These are phyloP conservation scores for Oscheius sp. DNA, from an alignment of 2,888 invertebrate genomes.

Conservation along the genomic window DNA sequence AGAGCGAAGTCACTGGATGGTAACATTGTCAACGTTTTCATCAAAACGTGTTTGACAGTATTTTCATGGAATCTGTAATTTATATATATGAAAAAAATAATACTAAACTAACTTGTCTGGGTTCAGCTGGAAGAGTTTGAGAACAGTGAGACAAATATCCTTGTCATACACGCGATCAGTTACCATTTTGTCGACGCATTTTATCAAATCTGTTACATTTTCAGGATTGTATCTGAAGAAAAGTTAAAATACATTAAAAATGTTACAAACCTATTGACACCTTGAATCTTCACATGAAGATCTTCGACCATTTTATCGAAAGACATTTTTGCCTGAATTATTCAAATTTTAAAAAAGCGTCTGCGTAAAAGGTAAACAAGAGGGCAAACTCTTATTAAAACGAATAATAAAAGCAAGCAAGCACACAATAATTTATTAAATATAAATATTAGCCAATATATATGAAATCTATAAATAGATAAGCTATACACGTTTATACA, in stretches of 20 bases:
- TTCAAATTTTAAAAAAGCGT: background rate
- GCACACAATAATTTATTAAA: conserved; percentile 26
- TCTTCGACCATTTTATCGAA: conserved; percentile 62
- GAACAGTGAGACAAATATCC: conserved; percentile 94
- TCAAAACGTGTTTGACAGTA: conserved; percentile 86
- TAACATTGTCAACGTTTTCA: conserved; percentile 94
- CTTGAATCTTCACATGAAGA: conserved; percentile 65
- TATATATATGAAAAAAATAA: background rate
- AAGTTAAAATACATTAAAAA: background rate
- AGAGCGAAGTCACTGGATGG: conserved; percentile 97
- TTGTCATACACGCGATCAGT: conserved; percentile 86
- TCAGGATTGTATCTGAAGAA: conserved; percentile 90
- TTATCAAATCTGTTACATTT: conserved; percentile 88
- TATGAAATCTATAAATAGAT: conserved; percentile 28
- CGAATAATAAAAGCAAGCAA: background rate
- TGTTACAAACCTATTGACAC: conserved; percentile 65
- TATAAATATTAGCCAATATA: conserved; percentile 7
- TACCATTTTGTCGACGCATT: conserved; percentile 92
- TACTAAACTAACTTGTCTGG: conserved; percentile 79
- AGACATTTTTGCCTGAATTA: conserved; percentile 38
- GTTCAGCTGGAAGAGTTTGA: conserved; percentile 95
- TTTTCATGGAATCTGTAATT: conserved; percentile 67
- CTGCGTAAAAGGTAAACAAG: conserved; percentile 8
- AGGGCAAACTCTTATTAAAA: conserved; percentile 1
- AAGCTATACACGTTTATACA: conserved; percentile 13